A percentile compares a stretch with the other conserved stretches of the same genome.
These are phyloP conservation scores for Caracal caracal DNA, from an alignment of 2,113 vertebrate species.

Conservation along the genomic window DNA sequence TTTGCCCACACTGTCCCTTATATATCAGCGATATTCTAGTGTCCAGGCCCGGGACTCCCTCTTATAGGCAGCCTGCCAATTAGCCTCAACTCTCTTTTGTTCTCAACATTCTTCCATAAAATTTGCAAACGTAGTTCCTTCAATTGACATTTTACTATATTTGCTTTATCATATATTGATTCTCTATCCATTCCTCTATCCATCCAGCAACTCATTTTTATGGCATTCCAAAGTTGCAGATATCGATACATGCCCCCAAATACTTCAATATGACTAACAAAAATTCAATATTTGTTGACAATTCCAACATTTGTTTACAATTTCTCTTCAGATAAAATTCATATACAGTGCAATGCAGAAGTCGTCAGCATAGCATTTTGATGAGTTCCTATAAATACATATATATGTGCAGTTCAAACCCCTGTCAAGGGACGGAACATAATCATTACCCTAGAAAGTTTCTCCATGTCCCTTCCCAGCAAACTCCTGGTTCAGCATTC, in stretches of 20 bases:
- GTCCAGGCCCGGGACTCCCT: background rate
- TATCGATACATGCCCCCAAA: background rate
- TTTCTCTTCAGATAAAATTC: background rate
- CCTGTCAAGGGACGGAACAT: background rate
- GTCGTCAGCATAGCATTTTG: background rate
- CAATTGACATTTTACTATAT: background rate
- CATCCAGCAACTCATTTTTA: background rate
- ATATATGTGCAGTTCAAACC: background rate
- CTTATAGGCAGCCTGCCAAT: background rate
- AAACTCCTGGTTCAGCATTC: background rate
- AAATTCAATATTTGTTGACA: background rate
- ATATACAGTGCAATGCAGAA: background rate
- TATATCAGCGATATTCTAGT: background rate
- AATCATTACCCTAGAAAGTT: background rate
- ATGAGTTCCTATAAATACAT: background rate
- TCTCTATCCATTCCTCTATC: background rate
- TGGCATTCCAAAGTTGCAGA: background rate
- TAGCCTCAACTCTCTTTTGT: background rate
- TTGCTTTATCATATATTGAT: conserved; percentile 8
- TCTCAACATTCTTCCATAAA: background rate
- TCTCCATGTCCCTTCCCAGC: background rate
- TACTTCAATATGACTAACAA: background rate
- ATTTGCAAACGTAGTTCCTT: background rate
- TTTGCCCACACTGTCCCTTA: background rate
- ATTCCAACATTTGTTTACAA: background rate